These are phyloP conservation scores for Eulithis testata DNA, from an alignment of 2,888 invertebrate genomes.

Conservation along the genomic window DNA sequence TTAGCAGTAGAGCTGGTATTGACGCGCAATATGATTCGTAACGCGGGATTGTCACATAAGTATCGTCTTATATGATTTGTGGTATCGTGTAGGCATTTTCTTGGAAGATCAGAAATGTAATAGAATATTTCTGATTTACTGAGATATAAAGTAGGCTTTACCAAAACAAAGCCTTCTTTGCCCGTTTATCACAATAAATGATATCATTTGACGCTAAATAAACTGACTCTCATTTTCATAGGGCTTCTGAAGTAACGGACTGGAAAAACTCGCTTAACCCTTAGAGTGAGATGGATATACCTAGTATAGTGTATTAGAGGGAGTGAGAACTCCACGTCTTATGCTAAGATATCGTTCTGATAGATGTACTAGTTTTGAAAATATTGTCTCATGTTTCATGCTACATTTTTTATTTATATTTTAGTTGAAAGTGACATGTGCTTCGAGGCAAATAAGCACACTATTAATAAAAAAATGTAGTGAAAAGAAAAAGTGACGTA, in stretches of 20 bases:
- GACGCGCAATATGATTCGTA: too few species aligned
- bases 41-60: too few species aligned
- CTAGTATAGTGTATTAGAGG: constrained; percentile 1
- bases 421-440: too few species aligned
- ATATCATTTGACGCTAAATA: constrained; percentile 73
- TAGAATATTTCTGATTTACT: background rate
- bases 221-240: constrained; percentile 67
- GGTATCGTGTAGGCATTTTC: too few species aligned
- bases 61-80: too few species aligned
- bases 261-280: constrained; percentile 59
- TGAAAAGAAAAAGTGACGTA: too few species aligned
- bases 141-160: constrained; percentile 12
- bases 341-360: constrained; percentile 6
- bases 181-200: constrained; percentile 53
- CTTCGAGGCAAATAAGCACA: too few species aligned
- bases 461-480: too few species aligned
- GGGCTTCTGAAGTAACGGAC: constrained; percentile 56
- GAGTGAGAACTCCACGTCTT: constrained; percentile 4
- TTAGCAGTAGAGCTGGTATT: too few species aligned
- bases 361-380: constrained; percentile 1
- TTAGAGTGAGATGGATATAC: constrained; percentile 23
- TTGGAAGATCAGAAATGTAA: too few species aligned
- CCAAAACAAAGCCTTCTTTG: constrained; percentile 14
- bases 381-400: background rate
- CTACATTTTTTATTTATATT: too few species aligned